Evolutionary conservation across 1,140 invertebrate species (phyloP).

Genomic region (Eulimnadia texana): DNA sequence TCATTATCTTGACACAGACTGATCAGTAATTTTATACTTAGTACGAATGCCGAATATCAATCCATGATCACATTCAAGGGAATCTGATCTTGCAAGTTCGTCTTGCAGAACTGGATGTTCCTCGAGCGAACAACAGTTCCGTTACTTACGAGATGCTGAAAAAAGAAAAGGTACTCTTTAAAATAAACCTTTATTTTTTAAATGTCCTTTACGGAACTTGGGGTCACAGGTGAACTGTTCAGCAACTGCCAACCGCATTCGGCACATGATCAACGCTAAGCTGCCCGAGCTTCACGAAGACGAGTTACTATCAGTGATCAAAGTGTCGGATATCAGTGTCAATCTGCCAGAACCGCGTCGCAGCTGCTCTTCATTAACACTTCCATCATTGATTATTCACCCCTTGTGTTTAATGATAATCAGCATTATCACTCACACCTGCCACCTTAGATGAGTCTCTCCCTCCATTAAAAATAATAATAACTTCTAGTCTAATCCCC

Average conservation of each 20-base stretch:
- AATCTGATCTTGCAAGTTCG: constrained; percentile 73
- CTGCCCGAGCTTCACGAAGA: constrained; percentile 70
- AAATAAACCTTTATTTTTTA: no score
- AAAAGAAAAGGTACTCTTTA: constrained; percentile 47
- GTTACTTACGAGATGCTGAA: constrained; percentile 39
- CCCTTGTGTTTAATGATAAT: background rate
- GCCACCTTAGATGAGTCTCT: no score
- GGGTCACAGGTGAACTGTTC: constrained; percentile 77
- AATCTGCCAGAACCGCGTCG: constrained; percentile 29
- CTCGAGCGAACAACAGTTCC: constrained; percentile 29
- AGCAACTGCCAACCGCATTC: constrained; percentile 57
- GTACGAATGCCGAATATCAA: constrained; percentile 64
- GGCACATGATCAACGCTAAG: constrained; percentile 64
- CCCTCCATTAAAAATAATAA: no score
- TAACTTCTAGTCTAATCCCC: no score
- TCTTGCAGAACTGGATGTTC: constrained; percentile 43
- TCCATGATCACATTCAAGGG: constrained; percentile 68
- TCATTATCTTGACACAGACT: background rate
- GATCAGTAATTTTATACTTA: constrained; percentile 32
- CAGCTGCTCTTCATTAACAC: background rate
- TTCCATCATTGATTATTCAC: background rate
- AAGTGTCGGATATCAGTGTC: constrained; percentile 78
- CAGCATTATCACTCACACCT: background rate
- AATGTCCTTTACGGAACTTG: constrained; percentile 8
- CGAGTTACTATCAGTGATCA: constrained; percentile 70